These are phyloP conservation scores for Pogonocherus hispidulus DNA, from an alignment of 2,888 invertebrate genomes.

Conservation along the genomic window DNA sequence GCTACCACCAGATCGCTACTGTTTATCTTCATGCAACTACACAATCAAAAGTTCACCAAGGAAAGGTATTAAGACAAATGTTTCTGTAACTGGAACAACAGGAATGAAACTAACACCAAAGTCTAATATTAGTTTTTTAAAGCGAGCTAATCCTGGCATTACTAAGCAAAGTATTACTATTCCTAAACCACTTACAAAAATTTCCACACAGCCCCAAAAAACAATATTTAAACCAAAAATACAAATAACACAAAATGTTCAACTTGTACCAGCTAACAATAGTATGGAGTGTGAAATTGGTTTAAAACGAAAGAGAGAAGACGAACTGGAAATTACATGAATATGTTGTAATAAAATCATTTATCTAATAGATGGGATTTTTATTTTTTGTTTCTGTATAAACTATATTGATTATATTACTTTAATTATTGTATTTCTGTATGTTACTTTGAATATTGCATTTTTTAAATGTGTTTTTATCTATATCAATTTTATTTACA, in stretches of 20 bases:
- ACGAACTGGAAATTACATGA: slow-evolving; percentile 69
- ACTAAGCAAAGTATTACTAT: slow-evolving; percentile 76
- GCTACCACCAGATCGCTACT: slow-evolving; percentile 95
- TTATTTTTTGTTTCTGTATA: no score
- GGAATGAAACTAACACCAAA: slow-evolving; percentile 69
- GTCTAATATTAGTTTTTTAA: slow-evolving; percentile 72
- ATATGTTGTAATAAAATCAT: neutral
- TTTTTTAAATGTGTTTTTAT: no score
- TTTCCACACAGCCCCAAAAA: slow-evolving; percentile 70
- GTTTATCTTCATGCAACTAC: slow-evolving; percentile 85
- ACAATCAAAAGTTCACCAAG: slow-evolving; percentile 60
- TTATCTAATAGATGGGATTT: no score
- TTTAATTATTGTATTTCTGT: no score
- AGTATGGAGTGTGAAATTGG: slow-evolving; percentile 74
- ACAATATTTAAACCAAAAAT: slow-evolving; percentile 67
- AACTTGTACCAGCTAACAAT: slow-evolving; percentile 62
- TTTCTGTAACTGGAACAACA: slow-evolving; percentile 47
- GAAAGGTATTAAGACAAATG: slow-evolving; percentile 61
- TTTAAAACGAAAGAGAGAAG: slow-evolving; percentile 78
- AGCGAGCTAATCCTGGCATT: slow-evolving; percentile 68
- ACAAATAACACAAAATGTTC: slow-evolving; percentile 64
- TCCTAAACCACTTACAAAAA: slow-evolving; percentile 84
- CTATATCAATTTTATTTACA: no score
- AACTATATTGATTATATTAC: no score
- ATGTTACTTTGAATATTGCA: no score